Evolutionary conservation across 2,888 invertebrate genomes (phyloP), one percentile per base, ranked within the genome.

Genomic region (Acanthosepion pharaonis): DNA sequence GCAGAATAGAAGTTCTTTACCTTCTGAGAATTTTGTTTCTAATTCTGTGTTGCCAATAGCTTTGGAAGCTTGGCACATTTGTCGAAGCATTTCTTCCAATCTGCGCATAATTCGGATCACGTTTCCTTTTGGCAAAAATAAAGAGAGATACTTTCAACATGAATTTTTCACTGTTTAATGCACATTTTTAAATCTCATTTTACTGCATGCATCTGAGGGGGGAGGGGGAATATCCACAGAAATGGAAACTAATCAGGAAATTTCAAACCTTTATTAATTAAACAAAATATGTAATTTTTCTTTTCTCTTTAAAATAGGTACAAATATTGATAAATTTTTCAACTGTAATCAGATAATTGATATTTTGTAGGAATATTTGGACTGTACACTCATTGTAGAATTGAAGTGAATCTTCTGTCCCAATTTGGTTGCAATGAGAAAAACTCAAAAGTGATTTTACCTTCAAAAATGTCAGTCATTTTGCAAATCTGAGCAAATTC

Each of bases 21-120:
- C 99, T 97, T 99, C 99, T 96, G 98, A 98, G 97, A 99, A 99
- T 98, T 99, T 99, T 96, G 98, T 98, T 98, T 99, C 99, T 95
- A 99, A 98, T 96, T 99, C 99, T 0, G 98, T 98, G 97, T 99
- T 99, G 33, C 99, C 99, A 96, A 99, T 99, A 96, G 99, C 99
- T 98, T 99, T 99, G 5, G 99, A 98, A 5, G 99, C 99, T 97
- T 99, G 99, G 96, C 98, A 98, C 98, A 99, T 98, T 97, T 99
- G 99, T 94, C 99, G 98, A 23, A 99, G 97, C 28, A 99, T 98
- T 97, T 99, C 99, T 97, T 99, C 99, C 95, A 99, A 97, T 23
- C 99, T 98, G 93, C 99, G 98, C 99, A 99, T 99, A 97, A 99
- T 99, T 33, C 99, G 98, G 96, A 99, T 98, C 92, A 99, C 98